A percentile compares a stretch with the other conserved stretches of the same genome.
Conservation (phyloP, 1,140 invertebrate genomes). For the Brachionus paranguensis region DNA sequence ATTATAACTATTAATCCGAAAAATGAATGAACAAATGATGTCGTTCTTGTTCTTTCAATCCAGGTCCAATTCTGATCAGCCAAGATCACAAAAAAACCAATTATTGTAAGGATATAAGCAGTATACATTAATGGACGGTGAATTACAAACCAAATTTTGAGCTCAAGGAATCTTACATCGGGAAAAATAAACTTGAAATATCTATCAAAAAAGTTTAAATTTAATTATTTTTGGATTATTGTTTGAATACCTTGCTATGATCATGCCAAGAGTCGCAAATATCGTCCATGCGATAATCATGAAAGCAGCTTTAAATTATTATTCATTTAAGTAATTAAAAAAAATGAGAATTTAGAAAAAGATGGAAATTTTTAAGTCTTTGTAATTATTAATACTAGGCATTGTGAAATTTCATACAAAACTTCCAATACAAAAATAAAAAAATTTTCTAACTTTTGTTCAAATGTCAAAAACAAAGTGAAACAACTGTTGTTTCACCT, state of each 20-base stretch:
- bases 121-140: constrained; percentile 1
- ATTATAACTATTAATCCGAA: neutral
- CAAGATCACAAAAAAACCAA: constrained; percentile 17
- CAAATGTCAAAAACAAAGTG: too few species aligned
- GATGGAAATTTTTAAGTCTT: too few species aligned
- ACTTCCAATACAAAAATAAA: too few species aligned
- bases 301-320: neutral
- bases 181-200: constrained; percentile 32
- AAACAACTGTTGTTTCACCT: too few species aligned
- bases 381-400: too few species aligned
- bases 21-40: constrained; percentile 21
- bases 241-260: neutral
- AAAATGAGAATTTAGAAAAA: too few species aligned
- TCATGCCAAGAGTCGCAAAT: neutral
- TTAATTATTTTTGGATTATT: neutral
- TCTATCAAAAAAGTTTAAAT: neutral
- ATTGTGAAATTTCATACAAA: too few species aligned
- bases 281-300: constrained; percentile 36
- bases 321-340: neutral
- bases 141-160: constrained; percentile 37
- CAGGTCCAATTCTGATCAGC: constrained; percentile 33
- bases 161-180: constrained; percentile 11
- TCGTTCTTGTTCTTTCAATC: neutral
- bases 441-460: too few species aligned
- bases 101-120: neutral